phyloP scores from a whole-genome alignment of 2,888 invertebrate species.

The Acrobasis suavella region DNA sequence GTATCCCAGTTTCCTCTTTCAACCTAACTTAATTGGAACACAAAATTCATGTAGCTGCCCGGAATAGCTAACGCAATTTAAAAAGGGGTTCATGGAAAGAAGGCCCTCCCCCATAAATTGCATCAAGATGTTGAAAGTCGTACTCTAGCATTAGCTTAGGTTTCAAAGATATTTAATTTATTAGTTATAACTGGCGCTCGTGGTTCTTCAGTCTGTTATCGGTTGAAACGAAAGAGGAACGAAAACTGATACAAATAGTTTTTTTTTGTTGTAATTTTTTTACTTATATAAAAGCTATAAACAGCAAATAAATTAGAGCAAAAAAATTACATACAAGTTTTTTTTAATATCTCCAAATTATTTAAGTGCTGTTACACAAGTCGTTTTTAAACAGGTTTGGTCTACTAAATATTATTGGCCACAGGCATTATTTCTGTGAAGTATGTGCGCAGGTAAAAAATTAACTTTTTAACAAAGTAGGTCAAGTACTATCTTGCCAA shows the following conservation, averaged over 20 bases:
- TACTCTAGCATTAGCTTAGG: conserved; percentile 17
- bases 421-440: no score
- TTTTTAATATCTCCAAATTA: no score
- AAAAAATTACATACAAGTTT: no score
- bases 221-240: background rate
- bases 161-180: conserved; percentile 24
- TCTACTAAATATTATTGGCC: no score
- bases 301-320: no score
- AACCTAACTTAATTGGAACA: conserved; percentile 20
- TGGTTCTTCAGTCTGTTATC: background rate
- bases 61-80: conserved; percentile 29
- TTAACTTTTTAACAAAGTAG: no score
- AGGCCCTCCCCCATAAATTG: conserved; percentile 26
- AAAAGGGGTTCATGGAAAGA: conserved; percentile 14
- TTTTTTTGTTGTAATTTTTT: no score
- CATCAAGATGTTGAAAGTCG: conserved; percentile 24
- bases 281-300: no score
- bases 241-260: background rate
- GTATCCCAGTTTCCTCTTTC: conserved; percentile 7
- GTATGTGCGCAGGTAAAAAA: no score
- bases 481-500: no score
- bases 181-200: background rate
- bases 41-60: conserved; percentile 24
- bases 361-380: no score
- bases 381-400: no score